These are phyloP conservation scores for Danaus plexippus DNA, from an alignment of 1,140 invertebrate genomes.

Conservation along the genomic window DNA sequence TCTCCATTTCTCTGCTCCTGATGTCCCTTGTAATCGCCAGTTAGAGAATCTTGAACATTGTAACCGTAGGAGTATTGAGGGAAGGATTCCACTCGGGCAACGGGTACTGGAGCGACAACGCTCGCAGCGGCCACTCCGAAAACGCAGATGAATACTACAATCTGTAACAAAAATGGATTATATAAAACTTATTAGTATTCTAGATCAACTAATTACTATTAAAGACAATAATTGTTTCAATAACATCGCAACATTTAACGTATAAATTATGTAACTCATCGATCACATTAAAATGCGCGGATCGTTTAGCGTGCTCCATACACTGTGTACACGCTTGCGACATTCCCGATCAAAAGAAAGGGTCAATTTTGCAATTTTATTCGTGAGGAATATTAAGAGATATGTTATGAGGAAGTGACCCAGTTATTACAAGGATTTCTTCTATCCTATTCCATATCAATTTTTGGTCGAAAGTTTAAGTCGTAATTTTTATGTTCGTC, in stretches of 20 bases:
- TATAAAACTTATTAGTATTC: too few species aligned
- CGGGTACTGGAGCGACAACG: conserved; percentile 40
- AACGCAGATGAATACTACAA: conserved; percentile 66
- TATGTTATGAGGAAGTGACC: conserved; percentile 10
- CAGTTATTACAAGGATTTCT: background rate
- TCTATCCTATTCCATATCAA: too few species aligned
- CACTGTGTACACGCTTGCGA: conserved; percentile 27
- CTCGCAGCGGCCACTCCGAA: conserved; percentile 44
- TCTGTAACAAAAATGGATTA: conserved; percentile 37
- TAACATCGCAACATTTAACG: too few species aligned
- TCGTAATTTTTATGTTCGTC: too few species aligned
- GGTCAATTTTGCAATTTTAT: conserved; percentile 31
- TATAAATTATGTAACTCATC: too few species aligned
- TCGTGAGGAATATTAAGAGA: conserved; percentile 23
- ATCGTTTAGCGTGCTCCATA: conserved; percentile 28
- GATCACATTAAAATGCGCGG: conserved; percentile 28
- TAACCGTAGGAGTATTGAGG: conserved; percentile 77
- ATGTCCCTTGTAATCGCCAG: conserved; percentile 76
- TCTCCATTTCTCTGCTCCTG: conserved; percentile 75
- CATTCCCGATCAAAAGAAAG: conserved; percentile 33
- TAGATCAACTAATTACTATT: too few species aligned
- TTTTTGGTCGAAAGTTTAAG: too few species aligned
- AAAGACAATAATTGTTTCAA: too few species aligned
- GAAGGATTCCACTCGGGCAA: conserved; percentile 64
- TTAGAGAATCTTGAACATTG: conserved; percentile 74